Base-by-base conservation (phyloP, 2,113 vertebrate genomes). In the Sceloporus undulatus region DNA sequence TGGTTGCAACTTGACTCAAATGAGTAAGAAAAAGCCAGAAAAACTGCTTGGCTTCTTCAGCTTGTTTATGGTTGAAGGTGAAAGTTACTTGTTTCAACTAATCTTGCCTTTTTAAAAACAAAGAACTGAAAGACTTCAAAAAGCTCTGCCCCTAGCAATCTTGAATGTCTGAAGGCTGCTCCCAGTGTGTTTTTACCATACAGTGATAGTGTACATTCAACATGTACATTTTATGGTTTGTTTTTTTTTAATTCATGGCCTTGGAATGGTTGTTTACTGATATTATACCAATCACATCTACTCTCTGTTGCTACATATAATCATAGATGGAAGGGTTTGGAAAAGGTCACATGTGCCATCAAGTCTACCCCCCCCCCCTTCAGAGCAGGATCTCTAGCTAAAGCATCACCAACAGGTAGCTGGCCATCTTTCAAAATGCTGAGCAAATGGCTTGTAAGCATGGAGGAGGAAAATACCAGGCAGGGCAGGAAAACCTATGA, bases 41-140 rank as follows among this genome's bases (percentile, higher is more conserved):
- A 73, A 42, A 71, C 68, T 25, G 14, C 14, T 71, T 54, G 56
- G 56, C n/a, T 71, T 68, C 7, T 70, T 80, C 29, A 42, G n/a
- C 23, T 87, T 79, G 23, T 56, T 79, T 80, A 73, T 73, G 85
- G 23, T 21, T 10, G 66, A 80, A 34, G 66, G 66, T 59, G 4
- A 85, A 85, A 85, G 54, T 86, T 79, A 19, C n/a, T 38, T 23
- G 42, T 68, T 86, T 65, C 18, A 48, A 34, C 21, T 59, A 73
- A 56, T 27, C 29, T 68, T 71, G 65, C 34, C 25, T 79, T 70
- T 80, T 21, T 10, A 38, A 76, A 85, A 56, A 84, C 18, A 74
- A 11, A 59, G n/a, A 42, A 73, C 27, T 29, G 29, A 59, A 62
- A 66, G 38, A 34, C 21, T 14, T 8, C 52, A n/a, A 59, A 59